Evolutionary conservation across 2,113 vertebrate species (phyloP), one percentile per base, ranked within the genome.

Genomic region (Capreolus pygargus): DNA sequence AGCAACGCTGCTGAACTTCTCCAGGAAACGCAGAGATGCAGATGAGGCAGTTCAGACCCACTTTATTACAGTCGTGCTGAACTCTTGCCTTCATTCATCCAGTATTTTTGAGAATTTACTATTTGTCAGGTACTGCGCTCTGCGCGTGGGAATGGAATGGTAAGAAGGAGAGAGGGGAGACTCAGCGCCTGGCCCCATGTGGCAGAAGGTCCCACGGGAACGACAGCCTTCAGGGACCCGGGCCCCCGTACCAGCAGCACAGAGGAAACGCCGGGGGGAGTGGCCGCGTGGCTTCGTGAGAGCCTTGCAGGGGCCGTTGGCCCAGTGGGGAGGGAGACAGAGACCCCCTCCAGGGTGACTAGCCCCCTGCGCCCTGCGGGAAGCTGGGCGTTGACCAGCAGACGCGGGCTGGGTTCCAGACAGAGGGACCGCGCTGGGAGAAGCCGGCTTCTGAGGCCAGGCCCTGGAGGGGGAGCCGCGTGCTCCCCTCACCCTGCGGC

Each of bases 81-180:
- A 61, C 47, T 92, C 55, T 76, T 86, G 55, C 7, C 33, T 92
- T 90, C 14, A 25, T 64, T 94, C 50, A 87, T 36, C 30, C 16
- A 45, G 17, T 33, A 10, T 47, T 89, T 94, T 90, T 60, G 11
- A 94, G 84, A 94, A 60, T 21, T 67, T 94, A 16, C 21, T 76
- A 19, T 86, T 52, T 91, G 21, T 39, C 81, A 92, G 39, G 58
- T 43, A 76, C 76, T 86, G 50, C 57, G 58, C 58, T 47, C 3
- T 52, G 30, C 30, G 7, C 21, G 1, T 21, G 54, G 33, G 23
- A 19, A 7, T 55, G 64, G 27, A 54, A 83, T 28, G 74, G 57
- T 85, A 78, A 70, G 19, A 14, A 74, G 30, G 17, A n/a, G 30
- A n/a, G 5, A 33, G 11, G 19, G 10, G 30, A 54, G 50, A 13